Base-by-base conservation (phyloP, 2,888 invertebrate genomes). In the Ormyrus rosae region DNA sequence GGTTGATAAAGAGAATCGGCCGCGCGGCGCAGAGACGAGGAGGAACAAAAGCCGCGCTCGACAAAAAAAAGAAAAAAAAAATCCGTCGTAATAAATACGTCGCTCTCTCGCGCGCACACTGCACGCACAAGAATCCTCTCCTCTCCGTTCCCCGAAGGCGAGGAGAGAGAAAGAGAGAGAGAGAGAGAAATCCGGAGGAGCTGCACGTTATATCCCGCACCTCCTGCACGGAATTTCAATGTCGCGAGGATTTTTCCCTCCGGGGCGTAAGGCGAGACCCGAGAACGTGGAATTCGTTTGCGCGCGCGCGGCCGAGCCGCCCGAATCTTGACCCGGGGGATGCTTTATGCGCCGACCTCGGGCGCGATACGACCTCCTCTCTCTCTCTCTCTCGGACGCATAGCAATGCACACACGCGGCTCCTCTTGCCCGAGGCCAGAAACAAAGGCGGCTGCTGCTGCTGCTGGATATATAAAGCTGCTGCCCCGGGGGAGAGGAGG, bases 261-360 rank as follows among this genome's bases (percentile, higher is more conserved):
- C 50, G 50, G 19, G 64, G 82, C 82, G 64, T 73, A 80, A 78
- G 74, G 71, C 70, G 78, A 71, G 72, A 81, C 82, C 74, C 65
- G 68, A 48, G 72, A 68, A 78, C 77, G 78, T 82, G 80, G 82
- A 81, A 83, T 83, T 83, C 81, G 83, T 84, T 83, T 80, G 79
- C 19, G 19, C 19, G 67, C 65, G 63, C 73, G 78, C 71, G 72
- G 81, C 83, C 19, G 19, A 19, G 19, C 19, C 19, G 19, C 19
- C 19, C 84, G 84, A 80, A 82, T 81, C 82, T 73, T 85, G 84
- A 85, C 84, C 84, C 78, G 83, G 84, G 84, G 86, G 86, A 87
- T 88, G 87, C 83, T 88, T 88, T 88, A 87, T 89, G 87, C 85
- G 84, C 81, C 86, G 87, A 87, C 87, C 87, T 87, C 13, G 53